Conservation (phyloP, 2,113 vertebrate genomes). For the Upupa epops region DNA sequence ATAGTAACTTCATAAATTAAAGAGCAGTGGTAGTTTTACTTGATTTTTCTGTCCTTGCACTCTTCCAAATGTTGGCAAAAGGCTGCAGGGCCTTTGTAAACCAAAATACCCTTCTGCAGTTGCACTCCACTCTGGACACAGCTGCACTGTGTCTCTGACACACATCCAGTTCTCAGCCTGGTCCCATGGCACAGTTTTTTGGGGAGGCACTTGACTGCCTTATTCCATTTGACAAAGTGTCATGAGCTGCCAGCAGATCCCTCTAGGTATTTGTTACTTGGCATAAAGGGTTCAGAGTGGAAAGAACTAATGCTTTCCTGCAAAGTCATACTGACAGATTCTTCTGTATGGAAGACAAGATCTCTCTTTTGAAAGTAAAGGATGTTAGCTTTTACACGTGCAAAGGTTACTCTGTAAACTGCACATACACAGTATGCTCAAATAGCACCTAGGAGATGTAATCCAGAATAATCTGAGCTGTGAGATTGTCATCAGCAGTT, state of each 20-base stretch:
- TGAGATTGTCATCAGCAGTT: neutral
- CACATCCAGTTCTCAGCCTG: neutral
- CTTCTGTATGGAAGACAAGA: neutral
- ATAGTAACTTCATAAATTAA: neutral
- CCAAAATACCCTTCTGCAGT: neutral
- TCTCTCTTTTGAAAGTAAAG: neutral
- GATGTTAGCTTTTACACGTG: neutral
- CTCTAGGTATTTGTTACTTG: neutral
- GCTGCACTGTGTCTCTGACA: neutral
- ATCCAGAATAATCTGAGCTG: neutral
- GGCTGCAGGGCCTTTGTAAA: neutral
- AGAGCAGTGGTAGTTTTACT: neutral
- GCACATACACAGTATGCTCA: neutral
- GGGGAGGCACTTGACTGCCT: neutral
- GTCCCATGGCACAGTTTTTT: fast-evolving
- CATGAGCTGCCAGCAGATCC: neutral
- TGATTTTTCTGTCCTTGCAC: neutral
- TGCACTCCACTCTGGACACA: neutral
- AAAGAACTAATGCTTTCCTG: neutral
- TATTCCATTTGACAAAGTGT: neutral
- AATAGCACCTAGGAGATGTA: neutral
- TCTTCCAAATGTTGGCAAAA: neutral
- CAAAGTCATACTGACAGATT: neutral
- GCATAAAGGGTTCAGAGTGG: neutral
- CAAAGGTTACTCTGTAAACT: neutral